Conservation (phyloP, 2,797 vertebrate genomes). For the Rhyacichthys aspro region DNA sequence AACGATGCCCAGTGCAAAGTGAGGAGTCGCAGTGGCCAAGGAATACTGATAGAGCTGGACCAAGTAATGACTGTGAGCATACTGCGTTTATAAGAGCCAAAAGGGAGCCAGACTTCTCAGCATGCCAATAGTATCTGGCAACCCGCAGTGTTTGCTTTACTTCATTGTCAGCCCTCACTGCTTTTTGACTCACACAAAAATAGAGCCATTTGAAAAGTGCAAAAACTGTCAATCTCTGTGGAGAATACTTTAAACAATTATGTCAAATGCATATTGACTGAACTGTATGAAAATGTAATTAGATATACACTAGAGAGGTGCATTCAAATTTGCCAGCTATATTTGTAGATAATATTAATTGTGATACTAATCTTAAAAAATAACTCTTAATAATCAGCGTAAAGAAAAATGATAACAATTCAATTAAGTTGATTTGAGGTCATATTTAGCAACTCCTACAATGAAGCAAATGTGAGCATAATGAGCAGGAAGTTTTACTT, state of each 20-base stretch:
- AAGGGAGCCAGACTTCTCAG: constrained; percentile 35
- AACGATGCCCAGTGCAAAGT: constrained; percentile 20
- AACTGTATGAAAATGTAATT: too few relatives aligned
- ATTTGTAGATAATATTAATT: too few relatives aligned
- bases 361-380: too few relatives aligned
- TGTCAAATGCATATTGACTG: too few relatives aligned
- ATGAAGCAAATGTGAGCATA: too few relatives aligned
- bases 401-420: too few relatives aligned
- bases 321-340: too few relatives aligned
- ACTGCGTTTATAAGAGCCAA: constrained; percentile 43
- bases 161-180: constrained; percentile 25
- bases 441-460: too few relatives aligned
- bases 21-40: constrained; percentile 26
- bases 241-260: too few relatives aligned
- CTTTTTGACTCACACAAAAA: constrained; percentile 25
- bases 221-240: constrained; percentile 9
- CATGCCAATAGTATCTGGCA: constrained; percentile 48
- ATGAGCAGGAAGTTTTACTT: too few relatives aligned
- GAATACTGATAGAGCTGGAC: constrained; percentile 37
- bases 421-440: too few relatives aligned
- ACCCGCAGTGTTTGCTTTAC: constrained; percentile 39
- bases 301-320: too few relatives aligned
- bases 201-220: constrained; percentile 28
- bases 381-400: constrained; percentile 13
- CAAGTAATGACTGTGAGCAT: constrained; percentile 43